Evolutionary conservation across 2,113 vertebrate species (phyloP).

Genomic region (Tenrec ecaudatus): DNA sequence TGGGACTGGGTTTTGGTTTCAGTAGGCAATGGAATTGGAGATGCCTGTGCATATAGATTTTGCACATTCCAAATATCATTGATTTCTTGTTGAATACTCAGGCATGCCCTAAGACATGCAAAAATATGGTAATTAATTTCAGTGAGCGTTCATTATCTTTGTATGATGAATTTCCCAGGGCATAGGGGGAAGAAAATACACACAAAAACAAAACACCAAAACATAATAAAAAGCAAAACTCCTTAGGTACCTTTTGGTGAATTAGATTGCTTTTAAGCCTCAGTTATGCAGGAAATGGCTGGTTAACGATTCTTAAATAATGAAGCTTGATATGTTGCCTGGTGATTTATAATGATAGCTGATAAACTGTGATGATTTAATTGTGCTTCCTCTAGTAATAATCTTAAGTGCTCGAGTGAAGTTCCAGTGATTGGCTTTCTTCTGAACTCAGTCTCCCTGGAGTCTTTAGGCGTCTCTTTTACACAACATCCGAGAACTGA

Average conservation of each 20-base stretch:
- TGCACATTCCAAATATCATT: not conserved
- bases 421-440: conserved; percentile 86
- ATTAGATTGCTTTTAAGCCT: conserved; percentile 74
- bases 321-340: conserved; percentile 83
- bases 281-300: conserved; percentile 80
- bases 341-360: conserved; percentile 87
- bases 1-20: not conserved
- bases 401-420: conserved; percentile 84
- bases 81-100: conserved; percentile 47
- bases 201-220: not conserved
- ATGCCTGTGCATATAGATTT: not conserved
- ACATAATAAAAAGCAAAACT: not conserved
- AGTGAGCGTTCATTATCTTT: conserved; percentile 29
- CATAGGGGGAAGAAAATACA: not conserved
- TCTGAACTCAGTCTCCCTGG: conserved; percentile 85
- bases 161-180: conserved; percentile 48
- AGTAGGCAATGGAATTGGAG: not conserved
- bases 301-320: conserved; percentile 84
- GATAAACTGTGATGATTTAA: conserved; percentile 88
- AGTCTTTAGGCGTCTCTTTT: conserved; percentile 84
- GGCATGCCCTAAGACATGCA: conserved; percentile 9
- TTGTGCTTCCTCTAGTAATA: conserved; percentile 88
- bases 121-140: conserved; percentile 42
- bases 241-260: conserved; percentile 63
- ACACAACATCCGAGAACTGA: conserved; percentile 85